Conservation (phyloP, 1,140 invertebrate species). For the Drosophila tsacasi region DNA sequence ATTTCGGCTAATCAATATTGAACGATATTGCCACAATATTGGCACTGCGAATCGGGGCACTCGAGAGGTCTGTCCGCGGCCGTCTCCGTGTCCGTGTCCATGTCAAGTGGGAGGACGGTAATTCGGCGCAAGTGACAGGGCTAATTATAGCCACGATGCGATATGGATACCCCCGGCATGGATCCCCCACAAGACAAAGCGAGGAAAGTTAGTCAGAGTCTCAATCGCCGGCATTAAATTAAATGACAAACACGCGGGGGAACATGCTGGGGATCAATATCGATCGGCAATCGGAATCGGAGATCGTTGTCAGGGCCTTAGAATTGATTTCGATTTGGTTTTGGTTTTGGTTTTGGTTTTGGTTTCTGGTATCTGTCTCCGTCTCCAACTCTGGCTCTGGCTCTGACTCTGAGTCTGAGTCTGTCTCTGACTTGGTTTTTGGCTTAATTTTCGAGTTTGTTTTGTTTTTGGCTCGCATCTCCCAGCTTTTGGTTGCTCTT, state of each 20-base stretch:
- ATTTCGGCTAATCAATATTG: conserved; percentile 50
- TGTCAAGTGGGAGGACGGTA: conserved; percentile 24
- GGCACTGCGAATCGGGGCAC: conserved; percentile 32
- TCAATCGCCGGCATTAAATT: conserved; percentile 37
- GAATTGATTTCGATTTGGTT: conserved; percentile 53
- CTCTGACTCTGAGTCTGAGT: not conserved
- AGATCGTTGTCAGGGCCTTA: conserved; percentile 51
- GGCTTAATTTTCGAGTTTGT: conserved; percentile 20
- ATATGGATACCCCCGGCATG: not conserved
- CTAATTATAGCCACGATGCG: conserved; percentile 30
- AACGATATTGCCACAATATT: conserved; percentile 62
- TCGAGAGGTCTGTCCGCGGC: not conserved
- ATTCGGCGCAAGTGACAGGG: conserved; percentile 29
- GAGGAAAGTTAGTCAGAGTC: conserved; percentile 36
- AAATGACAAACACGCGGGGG: conserved; percentile 51
- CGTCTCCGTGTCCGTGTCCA: too few species aligned
- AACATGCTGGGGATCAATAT: conserved; percentile 39
- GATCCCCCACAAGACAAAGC: not conserved
- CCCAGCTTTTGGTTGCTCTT: conserved; percentile 24
- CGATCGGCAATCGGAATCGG: conserved; percentile 19
- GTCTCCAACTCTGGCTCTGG: not conserved
- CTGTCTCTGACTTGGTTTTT: conserved; percentile 9
- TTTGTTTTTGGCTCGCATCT: conserved; percentile 27
- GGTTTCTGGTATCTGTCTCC: conserved; percentile 33
- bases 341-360: conserved; percentile 1